Evolutionary conservation across 2,888 invertebrate genomes (phyloP).

Genomic region (Chaetogeoica ovagalla): DNA sequence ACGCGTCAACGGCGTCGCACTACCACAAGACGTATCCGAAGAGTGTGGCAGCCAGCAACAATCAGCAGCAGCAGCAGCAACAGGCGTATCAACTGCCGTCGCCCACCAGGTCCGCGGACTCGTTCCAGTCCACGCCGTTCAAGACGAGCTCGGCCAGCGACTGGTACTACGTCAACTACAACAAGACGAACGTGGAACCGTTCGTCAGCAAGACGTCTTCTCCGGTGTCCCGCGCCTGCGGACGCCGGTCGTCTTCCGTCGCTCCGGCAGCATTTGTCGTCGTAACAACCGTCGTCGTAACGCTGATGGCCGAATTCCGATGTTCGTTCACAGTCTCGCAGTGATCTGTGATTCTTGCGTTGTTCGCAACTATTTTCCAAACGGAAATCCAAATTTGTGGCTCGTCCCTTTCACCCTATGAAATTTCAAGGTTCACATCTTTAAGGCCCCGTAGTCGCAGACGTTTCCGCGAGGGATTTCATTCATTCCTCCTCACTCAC

Average conservation of each 20-base stretch:
- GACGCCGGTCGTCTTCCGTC: neutral
- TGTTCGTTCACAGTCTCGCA: too few relatives aligned
- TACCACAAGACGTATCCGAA: neutral
- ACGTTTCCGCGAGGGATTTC: too few relatives aligned
- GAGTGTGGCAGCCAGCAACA: neutral
- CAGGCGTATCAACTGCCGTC: slow-evolving; percentile 13
- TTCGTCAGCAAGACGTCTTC: slow-evolving; percentile 59
- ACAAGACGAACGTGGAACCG: slow-evolving; percentile 66
- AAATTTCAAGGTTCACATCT: too few relatives aligned
- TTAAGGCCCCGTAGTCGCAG: too few relatives aligned
- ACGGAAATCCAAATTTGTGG: too few relatives aligned
- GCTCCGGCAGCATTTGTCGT: neutral
- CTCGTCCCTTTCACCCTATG: too few relatives aligned
- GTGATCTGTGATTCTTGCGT: too few relatives aligned
- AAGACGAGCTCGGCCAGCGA: slow-evolving; percentile 54
- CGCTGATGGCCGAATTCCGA: neutral
- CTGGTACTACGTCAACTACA: slow-evolving; percentile 88
- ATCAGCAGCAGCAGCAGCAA: slow-evolving; percentile 30
- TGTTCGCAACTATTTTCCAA: too few relatives aligned
- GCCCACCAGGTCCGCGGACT: slow-evolving; percentile 33
- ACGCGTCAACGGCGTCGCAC: neutral
- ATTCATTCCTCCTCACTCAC: too few relatives aligned
- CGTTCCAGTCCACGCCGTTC: slow-evolving; percentile 44
- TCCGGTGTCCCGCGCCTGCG: neutral
- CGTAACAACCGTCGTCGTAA: neutral